Evolutionary conservation across 2,113 vertebrate species (phyloP), one percentile per base, ranked within the genome.

Genomic region (Tyto alba): DNA sequence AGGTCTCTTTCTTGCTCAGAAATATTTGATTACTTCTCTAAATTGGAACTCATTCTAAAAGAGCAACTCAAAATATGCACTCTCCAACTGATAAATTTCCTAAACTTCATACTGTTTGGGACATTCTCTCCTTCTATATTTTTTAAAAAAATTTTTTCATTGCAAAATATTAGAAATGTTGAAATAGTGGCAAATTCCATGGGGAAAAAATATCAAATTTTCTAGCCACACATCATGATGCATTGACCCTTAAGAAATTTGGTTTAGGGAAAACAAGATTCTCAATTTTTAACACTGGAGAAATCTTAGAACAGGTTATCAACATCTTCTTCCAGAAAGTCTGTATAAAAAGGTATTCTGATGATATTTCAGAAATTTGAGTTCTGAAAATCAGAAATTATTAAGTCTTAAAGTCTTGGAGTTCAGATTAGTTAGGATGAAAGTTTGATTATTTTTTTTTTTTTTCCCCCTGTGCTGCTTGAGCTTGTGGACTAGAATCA

Each of bases 211-310:
- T 23, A 56, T 3, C 9, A 41, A 4, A 20, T 63, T 79, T 74
- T 40, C 32, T 52, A 71, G 11, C n/a, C n/a, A 52, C 32, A 53
- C 0, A 0, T 38, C 40, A 3, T 9, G 17, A 68, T 40, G 19
- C 3, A 34, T 47, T 57, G 68, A 63, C 3, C 12, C 7, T 40
- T n/a, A 16, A 64, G 52, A 85, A 89, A 56, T 69, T 22, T 66
- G 18, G 1, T 13, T 62, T 36, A 45, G 6, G 21, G 8, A 74
- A 62, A 77, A 16, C 9, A 53, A 62, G 3, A 27, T 14, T 73
- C 25, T 84, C 1, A 1, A 3, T 56, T 85, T 69, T 68, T 75
- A 27, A 36, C 9, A 41, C 4, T 32, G 11, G 12, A 66, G 6
- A 60, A 26, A 56, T 66, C 40, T 30, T 48, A 56, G 6, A 86